phyloP scores from a whole-genome alignment of 30 jellyfish, hydroid and myxozoan genomes.

The Chironex yamaguchii region DNA sequence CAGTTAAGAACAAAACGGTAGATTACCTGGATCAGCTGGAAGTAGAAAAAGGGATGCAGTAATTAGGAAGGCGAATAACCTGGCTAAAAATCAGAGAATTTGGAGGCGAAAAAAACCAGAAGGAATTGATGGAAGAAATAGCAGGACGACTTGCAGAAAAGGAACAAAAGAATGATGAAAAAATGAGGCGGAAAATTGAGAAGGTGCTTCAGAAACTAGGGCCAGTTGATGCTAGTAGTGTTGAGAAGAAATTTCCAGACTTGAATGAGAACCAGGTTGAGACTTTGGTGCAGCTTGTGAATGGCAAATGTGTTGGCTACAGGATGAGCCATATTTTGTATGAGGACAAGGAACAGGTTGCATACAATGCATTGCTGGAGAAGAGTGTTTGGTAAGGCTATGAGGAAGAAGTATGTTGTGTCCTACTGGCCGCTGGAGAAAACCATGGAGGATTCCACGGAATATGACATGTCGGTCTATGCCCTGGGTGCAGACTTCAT shows the following conservation, averaged over 20 bases:
- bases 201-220: no score
- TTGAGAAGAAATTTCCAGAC: slow-evolving; percentile 28
- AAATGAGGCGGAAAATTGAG: background rate
- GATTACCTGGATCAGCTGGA: slow-evolving; percentile 16
- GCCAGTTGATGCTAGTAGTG: background rate
- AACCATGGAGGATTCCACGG: slow-evolving; percentile 18
- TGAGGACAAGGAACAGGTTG: background rate
- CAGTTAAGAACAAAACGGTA: slow-evolving; percentile 8
- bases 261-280: background rate
- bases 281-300: background rate
- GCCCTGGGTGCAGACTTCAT: slow-evolving; percentile 25
- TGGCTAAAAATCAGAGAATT: slow-evolving; percentile 33
- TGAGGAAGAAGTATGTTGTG: background rate
- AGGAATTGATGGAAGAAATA: slow-evolving; percentile 6
- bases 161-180: slow-evolving; percentile 9
- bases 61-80: background rate
- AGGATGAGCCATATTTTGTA: slow-evolving; percentile 3
- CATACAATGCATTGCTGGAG: slow-evolving; percentile 23
- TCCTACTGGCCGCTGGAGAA: slow-evolving; percentile 29
- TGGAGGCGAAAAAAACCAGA: background rate
- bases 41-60: background rate
- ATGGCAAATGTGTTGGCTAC: slow-evolving; percentile 9
- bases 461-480: slow-evolving; percentile 11
- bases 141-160: background rate
- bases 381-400: slow-evolving; percentile 11